Percentiles rank a stretch among this genome's conserved stretches.
Conservation (phyloP, 2,797 vertebrate species). For the Pantherophis alleghaniensis region DNA sequence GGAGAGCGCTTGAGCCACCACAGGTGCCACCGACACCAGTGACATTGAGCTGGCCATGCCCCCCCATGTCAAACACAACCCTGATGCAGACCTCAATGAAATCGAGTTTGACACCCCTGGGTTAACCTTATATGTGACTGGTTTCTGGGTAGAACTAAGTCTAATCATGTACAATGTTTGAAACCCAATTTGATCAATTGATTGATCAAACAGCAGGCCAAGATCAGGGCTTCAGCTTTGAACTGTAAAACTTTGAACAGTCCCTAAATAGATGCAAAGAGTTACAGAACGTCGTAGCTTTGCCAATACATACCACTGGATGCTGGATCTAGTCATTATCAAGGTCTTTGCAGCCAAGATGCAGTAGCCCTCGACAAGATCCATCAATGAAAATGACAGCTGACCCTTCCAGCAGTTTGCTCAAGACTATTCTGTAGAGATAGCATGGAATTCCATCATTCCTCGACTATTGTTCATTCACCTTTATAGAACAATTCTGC, state of each 20-base stretch:
- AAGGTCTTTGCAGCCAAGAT: background rate
- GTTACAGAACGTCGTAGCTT: background rate
- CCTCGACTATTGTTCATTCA: background rate
- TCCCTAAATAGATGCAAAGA: background rate
- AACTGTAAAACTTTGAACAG: background rate
- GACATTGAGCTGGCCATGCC: too few relatives aligned
- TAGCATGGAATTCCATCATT: background rate
- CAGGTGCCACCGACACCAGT: too few relatives aligned
- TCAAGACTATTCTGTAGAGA: background rate
- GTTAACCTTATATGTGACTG: background rate
- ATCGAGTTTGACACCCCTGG: too few relatives aligned
- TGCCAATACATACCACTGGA: background rate
- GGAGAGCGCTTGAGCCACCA: too few relatives aligned
- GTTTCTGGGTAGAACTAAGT: background rate
- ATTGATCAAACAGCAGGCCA: background rate
- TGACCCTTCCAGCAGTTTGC: background rate
- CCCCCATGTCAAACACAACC: too few relatives aligned
- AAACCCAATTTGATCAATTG: background rate
- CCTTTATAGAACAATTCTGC: background rate
- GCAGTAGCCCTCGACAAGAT: background rate
- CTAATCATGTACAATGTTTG: background rate
- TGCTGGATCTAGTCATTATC: background rate
- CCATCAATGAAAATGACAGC: background rate
- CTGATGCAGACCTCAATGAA: too few relatives aligned
- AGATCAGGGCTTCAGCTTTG: background rate